Conservation (phyloP, 92 coral and sea anemone species). For the Hydrozoanthus gracilis region DNA sequence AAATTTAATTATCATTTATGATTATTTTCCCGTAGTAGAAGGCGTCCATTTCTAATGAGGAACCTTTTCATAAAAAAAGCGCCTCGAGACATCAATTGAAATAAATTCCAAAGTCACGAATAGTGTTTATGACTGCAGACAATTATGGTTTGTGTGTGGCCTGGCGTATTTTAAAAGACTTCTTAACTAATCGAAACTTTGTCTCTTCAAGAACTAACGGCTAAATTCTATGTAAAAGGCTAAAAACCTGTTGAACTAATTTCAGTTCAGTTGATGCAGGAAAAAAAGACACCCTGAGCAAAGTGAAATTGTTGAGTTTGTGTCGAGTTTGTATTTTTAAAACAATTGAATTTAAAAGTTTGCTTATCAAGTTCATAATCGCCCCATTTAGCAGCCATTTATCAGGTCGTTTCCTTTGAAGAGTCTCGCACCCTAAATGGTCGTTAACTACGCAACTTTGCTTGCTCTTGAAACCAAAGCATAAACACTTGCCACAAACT, state of each 20-base stretch:
- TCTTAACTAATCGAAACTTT: neutral
- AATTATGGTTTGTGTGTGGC: neutral
- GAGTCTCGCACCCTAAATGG: slow-evolving; percentile 2
- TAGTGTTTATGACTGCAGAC: neutral
- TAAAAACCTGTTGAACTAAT: too few species aligned
- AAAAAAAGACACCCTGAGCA: too few species aligned
- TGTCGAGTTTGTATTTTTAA: neutral
- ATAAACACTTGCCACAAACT: too few species aligned
- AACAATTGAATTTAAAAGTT: neutral
- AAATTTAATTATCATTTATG: slow-evolving; percentile 25
- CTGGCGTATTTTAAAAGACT: neutral
- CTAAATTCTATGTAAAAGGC: too few species aligned
- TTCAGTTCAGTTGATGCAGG: too few species aligned
- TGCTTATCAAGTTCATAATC: neutral
- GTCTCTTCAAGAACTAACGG: too few species aligned
- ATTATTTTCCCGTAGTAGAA: neutral
- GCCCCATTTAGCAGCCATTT: slow-evolving; percentile 3
- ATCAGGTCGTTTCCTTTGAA: slow-evolving; percentile 14
- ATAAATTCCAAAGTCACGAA: neutral
- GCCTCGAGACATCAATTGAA: slow-evolving; percentile 29
- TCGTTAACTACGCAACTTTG: too few species aligned
- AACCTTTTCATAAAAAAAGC: neutral
- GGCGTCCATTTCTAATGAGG: slow-evolving; percentile 46
- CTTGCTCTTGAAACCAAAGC: too few species aligned
- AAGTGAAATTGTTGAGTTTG: neutral